Conservation (phyloP, 2,113 vertebrate genomes). For the Antidorcas marsupialis region DNA sequence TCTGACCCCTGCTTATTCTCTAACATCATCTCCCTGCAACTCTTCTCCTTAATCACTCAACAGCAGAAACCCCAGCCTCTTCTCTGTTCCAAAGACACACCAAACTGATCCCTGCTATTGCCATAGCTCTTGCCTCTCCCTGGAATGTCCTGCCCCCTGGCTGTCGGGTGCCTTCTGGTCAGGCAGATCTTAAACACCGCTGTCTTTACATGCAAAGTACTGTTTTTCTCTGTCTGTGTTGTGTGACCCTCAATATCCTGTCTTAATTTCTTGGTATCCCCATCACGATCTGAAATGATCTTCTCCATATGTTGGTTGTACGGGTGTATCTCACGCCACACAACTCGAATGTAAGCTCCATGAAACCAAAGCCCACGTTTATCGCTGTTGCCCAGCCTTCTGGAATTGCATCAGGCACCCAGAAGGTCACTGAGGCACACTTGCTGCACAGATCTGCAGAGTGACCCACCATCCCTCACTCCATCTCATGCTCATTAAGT, state of each 20-base stretch:
- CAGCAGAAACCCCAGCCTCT: not conserved
- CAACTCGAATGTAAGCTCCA: not conserved
- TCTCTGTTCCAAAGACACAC: not conserved
- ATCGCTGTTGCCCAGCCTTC: not conserved
- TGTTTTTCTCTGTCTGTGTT: not conserved
- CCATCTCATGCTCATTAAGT: not conserved
- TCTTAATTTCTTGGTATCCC: not conserved
- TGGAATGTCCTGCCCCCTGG: rapidly evolving
- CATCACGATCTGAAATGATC: not conserved
- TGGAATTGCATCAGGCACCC: not conserved
- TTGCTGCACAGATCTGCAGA: not conserved
- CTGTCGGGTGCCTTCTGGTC: not conserved
- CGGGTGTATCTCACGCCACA: not conserved
- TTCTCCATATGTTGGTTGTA: not conserved
- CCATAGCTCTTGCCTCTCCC: not conserved
- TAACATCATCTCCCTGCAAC: not conserved
- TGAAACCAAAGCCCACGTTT: not conserved
- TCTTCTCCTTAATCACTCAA: not conserved
- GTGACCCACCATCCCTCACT: not conserved
- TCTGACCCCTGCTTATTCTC: not conserved
- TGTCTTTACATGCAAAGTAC: not conserved
- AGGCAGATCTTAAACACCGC: not conserved
- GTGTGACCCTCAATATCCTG: not conserved
- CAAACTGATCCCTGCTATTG: not conserved
- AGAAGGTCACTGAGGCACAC: not conserved